These are phyloP conservation scores for Vimba vimba DNA, from an alignment of 2,113 vertebrate genomes.

Conservation along the genomic window DNA sequence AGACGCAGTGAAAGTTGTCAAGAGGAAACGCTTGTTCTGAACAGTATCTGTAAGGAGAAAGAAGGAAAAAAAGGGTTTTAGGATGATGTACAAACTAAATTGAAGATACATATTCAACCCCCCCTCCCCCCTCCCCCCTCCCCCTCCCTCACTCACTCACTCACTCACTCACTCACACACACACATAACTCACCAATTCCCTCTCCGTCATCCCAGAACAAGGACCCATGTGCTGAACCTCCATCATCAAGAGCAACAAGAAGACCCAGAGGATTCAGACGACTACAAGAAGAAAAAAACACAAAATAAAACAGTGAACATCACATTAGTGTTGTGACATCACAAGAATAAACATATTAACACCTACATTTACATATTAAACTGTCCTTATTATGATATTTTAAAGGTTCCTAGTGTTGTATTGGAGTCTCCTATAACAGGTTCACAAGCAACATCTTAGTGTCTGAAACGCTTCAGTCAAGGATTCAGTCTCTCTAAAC, in stretches of 20 bases:
- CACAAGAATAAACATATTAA: slow-evolving; percentile 9
- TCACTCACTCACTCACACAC: background rate
- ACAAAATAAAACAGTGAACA: background rate
- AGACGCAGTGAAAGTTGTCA: slow-evolving; percentile 65
- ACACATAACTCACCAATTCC: slow-evolving; percentile 76
- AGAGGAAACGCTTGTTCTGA: slow-evolving; percentile 65
- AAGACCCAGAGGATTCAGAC: slow-evolving; percentile 81
- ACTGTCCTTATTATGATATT: background rate
- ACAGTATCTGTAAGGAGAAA: slow-evolving; percentile 73
- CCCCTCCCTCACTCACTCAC: no score
- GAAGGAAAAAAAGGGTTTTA: background rate
- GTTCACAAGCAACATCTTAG: background rate
- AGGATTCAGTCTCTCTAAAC: no score
- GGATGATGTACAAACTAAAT: no score
- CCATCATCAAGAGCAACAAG: slow-evolving; percentile 78
- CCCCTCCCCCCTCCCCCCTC: no score
- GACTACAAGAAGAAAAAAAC: slow-evolving; percentile 68
- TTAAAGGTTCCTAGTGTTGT: background rate
- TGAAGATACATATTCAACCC: no score
- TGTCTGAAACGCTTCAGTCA: no score
- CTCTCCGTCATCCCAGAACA: slow-evolving; percentile 90
- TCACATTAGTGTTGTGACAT: background rate
- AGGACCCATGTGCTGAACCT: slow-evolving; percentile 73
- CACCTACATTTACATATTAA: background rate
- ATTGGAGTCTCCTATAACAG: background rate